These are phyloP conservation scores for Serinus canaria DNA, from an alignment of 2,113 vertebrate genomes.

Conservation along the genomic window DNA sequence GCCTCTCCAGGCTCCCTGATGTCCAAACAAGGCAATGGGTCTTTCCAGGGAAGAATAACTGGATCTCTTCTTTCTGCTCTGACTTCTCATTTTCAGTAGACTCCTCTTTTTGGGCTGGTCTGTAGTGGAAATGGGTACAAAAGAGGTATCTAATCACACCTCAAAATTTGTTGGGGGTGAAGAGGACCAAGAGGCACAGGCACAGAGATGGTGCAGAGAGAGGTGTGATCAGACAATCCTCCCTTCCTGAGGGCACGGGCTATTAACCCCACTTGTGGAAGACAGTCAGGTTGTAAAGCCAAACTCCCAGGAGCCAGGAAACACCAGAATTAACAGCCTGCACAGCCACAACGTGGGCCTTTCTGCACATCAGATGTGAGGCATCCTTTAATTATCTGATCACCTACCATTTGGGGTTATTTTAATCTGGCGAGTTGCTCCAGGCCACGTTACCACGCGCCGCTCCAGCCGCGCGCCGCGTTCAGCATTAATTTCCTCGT, in stretches of 20 bases:
- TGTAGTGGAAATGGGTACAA: not conserved
- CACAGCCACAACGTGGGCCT: not conserved
- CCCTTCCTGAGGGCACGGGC: not conserved
- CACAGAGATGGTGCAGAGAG: not conserved
- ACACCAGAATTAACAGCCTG: not conserved
- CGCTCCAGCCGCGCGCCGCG: not conserved
- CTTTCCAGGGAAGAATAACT: not conserved
- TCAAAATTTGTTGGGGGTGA: not conserved
- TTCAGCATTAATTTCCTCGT: constrained; percentile 29
- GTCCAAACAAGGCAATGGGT: not conserved
- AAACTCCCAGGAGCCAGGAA: not conserved
- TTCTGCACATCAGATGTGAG: not conserved
- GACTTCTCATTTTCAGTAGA: not conserved
- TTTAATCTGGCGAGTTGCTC: not conserved
- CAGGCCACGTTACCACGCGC: not conserved
- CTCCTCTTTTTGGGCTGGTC: not conserved
- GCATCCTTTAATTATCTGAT: constrained; percentile 22
- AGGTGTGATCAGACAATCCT: not conserved
- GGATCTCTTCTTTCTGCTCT: not conserved
- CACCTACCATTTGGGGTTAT: not conserved
- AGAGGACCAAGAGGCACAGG: not conserved
- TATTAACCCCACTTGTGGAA: not conserved
- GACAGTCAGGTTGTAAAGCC: not conserved
- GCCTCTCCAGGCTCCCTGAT: not conserved
- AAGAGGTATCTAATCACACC: not conserved